Evolutionary conservation across 1,140 invertebrate species (phyloP).

Genomic region (Drosophila kurseongensis): DNA sequence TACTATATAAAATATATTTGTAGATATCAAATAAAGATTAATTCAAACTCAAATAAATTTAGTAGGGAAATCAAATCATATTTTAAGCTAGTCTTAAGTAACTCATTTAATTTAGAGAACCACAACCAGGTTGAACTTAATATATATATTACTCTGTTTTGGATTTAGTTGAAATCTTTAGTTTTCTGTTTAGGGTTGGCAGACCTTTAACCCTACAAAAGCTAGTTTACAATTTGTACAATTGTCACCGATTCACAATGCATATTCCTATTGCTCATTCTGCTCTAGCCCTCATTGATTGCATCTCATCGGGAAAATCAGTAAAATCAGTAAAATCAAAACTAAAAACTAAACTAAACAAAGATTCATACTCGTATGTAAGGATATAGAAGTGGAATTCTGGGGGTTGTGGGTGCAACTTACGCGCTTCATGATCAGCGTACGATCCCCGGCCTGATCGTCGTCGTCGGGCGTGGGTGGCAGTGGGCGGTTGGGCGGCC

Average conservation of each 20-base stretch:
- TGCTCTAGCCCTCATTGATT: constrained; percentile 13
- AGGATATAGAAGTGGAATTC: constrained; percentile 17
- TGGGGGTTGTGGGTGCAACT: constrained; percentile 80
- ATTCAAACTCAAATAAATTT: constrained; percentile 51
- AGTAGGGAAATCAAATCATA: constrained; percentile 52
- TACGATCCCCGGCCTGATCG: constrained; percentile 90
- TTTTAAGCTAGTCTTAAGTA: constrained; percentile 50
- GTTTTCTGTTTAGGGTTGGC: constrained; percentile 20
- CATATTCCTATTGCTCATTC: constrained; percentile 13
- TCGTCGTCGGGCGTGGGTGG: constrained; percentile 97
- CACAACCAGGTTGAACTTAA: constrained; percentile 72
- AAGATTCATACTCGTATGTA: constrained; percentile 27
- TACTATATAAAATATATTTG: constrained; percentile 22
- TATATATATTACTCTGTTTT: constrained; percentile 34
- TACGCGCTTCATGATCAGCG: constrained; percentile 95
- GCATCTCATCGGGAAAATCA: constrained; percentile 34
- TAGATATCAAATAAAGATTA: constrained; percentile 53
- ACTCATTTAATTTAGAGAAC: constrained; percentile 55
- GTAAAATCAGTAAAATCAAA: constrained; percentile 29
- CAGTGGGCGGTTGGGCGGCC: constrained; percentile 95
- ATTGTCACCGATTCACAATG: constrained; percentile 21
- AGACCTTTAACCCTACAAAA: constrained; percentile 68
- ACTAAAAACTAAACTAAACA: constrained; percentile 67
- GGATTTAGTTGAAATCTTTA: constrained; percentile 45
- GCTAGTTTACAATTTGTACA: constrained; percentile 76